Evolutionary conservation across 2,888 invertebrate genomes (phyloP).

Genomic region (Caradrina clavipalpis): DNA sequence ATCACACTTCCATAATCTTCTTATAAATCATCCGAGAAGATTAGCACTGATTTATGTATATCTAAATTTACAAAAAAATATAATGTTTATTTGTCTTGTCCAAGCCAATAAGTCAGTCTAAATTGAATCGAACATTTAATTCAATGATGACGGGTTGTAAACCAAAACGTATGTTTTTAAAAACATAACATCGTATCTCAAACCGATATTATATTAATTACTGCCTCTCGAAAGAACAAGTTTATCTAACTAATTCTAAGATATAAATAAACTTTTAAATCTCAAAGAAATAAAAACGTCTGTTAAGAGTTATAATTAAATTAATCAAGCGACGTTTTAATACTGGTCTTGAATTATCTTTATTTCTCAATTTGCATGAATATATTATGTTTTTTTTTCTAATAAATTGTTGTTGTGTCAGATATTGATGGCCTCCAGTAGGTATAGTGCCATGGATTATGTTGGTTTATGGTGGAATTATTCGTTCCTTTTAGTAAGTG

Average conservation of each 20-base stretch:
- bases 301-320: conserved; percentile 62
- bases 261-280: conserved; percentile 56
- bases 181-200: conserved; percentile 40
- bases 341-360: conserved; percentile 43
- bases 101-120: conserved; percentile 48
- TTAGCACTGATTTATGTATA: conserved; percentile 15
- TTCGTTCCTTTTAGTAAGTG: no score
- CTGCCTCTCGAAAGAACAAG: conserved; percentile 54
- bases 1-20: not conserved
- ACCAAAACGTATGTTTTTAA: conserved; percentile 36
- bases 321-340: conserved; percentile 61
- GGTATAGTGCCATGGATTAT: not conserved
- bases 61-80: conserved; percentile 12
- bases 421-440: not conserved
- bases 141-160: conserved; percentile 42
- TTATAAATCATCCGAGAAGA: conserved; percentile 27
- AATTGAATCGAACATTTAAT: conserved; percentile 47
- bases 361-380: conserved; percentile 63
- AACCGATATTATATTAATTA: conserved; percentile 56
- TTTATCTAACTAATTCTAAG: conserved; percentile 50
- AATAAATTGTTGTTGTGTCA: conserved; percentile 22
- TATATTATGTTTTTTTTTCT: conserved; percentile 30
- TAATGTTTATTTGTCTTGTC: conserved; percentile 9
- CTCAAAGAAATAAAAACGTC: conserved; percentile 49
- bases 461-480: not conserved